These are phyloP conservation scores for Notarius lentiginosus DNA, from an alignment of 2,113 vertebrate genomes.

Conservation along the genomic window DNA sequence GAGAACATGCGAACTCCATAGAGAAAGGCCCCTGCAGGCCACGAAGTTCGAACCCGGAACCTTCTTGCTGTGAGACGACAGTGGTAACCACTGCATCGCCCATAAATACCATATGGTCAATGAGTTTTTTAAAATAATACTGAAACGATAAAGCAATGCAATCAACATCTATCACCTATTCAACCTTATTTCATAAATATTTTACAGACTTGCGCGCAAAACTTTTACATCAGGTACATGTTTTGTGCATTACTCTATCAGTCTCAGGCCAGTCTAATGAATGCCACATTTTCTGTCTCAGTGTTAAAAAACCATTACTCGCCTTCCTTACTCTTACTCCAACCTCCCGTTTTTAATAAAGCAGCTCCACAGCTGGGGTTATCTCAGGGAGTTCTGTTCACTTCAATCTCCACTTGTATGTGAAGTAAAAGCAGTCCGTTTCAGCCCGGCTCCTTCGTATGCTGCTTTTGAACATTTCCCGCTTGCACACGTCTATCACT, in stretches of 20 bases:
- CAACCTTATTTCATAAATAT: background rate
- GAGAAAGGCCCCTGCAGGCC: too few relatives aligned
- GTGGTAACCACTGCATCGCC: too few relatives aligned
- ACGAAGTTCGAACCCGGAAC: too few relatives aligned
- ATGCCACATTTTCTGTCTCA: background rate
- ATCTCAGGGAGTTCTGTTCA: conserved; percentile 18
- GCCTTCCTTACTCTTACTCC: conserved; percentile 6
- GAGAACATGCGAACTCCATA: too few relatives aligned
- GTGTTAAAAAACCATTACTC: conserved; percentile 32
- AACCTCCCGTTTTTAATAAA: conserved; percentile 47
- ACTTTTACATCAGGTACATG: conserved; percentile 13
- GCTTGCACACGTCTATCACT: conserved; percentile 28
- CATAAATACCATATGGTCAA: background rate
- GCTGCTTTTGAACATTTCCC: conserved; percentile 31
- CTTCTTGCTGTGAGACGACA: too few relatives aligned
- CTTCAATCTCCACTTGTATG: conserved; percentile 23
- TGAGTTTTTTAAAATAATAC: background rate
- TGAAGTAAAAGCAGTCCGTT: background rate
- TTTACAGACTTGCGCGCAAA: background rate
- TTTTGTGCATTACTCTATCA: conserved; percentile 32
- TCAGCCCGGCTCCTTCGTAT: background rate
- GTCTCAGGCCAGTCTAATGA: background rate
- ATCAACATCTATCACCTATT: too few relatives aligned
- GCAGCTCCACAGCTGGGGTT: conserved; percentile 27
- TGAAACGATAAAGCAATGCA: background rate